Conservation (phyloP, 2,797 vertebrate species). For the Morelia viridis region DNA sequence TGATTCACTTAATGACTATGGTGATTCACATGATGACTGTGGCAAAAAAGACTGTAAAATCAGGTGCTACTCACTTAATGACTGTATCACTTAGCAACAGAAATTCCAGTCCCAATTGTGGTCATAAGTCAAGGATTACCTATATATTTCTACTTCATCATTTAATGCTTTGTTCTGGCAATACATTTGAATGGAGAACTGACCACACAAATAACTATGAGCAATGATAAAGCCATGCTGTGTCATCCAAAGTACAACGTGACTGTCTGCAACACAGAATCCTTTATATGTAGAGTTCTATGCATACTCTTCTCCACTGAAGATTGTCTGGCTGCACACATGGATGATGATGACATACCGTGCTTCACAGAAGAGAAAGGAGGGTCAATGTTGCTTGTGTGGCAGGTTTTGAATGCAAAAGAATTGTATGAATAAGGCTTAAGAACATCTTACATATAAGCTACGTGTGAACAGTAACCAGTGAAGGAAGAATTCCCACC, state of each 20-base stretch:
- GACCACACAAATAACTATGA: not conserved
- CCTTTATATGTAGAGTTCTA: not conserved
- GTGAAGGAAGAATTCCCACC: not conserved
- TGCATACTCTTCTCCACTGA: not conserved
- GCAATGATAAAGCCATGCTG: not conserved
- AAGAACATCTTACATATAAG: not conserved
- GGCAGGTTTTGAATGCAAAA: not conserved
- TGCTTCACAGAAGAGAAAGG: not conserved
- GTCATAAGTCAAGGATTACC: too few relatives aligned
- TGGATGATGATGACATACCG: not conserved
- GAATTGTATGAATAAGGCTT: not conserved
- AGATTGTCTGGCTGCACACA: not conserved
- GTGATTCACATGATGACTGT: too few relatives aligned
- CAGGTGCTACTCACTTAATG: too few relatives aligned
- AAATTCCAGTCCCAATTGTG: too few relatives aligned
- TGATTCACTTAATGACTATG: too few relatives aligned
- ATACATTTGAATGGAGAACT: not conserved
- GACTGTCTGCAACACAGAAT: not conserved
- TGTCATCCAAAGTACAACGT: not conserved
- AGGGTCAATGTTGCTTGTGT: not conserved
- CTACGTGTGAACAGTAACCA: not conserved
- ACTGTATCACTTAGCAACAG: too few relatives aligned
- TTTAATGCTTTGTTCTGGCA: not conserved
- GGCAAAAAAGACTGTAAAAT: too few relatives aligned
- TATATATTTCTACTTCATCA: not conserved